Percentiles rank a stretch among this genome's conserved stretches.
phyloP scores from a whole-genome alignment of 2,797 vertebrate genomes.

The Nasua narica region DNA sequence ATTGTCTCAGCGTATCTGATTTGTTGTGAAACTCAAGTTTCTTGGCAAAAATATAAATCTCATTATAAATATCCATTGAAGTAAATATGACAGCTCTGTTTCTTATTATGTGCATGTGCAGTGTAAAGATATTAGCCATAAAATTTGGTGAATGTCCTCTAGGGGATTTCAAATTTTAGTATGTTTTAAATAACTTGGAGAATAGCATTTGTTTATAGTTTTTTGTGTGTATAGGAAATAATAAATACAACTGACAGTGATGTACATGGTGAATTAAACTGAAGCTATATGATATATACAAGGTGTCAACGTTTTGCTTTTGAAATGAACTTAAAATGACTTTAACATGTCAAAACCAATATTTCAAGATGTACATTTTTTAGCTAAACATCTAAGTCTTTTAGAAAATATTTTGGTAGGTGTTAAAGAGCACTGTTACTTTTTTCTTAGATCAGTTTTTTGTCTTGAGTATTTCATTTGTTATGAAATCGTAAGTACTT shows the following conservation, averaged over 20 bases:
- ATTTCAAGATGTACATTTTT: constrained; percentile 49
- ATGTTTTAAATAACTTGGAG: constrained; percentile 65
- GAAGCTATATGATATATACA: constrained; percentile 55
- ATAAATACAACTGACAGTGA: constrained; percentile 68
- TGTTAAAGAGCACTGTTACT: not conserved
- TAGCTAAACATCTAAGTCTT: constrained; percentile 36
- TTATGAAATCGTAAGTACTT: not conserved
- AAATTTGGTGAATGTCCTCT: constrained; percentile 65
- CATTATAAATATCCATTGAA: constrained; percentile 55
- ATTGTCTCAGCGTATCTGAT: constrained; percentile 51
- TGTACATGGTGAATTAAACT: constrained; percentile 61
- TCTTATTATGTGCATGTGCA: constrained; percentile 58
- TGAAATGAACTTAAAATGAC: constrained; percentile 61
- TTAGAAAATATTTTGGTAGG: constrained; percentile 61
- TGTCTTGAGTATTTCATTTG: constrained; percentile 20
- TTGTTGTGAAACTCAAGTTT: constrained; percentile 53
- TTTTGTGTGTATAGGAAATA: constrained; percentile 64
- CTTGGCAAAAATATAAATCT: constrained; percentile 66
- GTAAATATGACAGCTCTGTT: constrained; percentile 47
- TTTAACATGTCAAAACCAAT: constrained; percentile 51
- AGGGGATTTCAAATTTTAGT: constrained; percentile 57
- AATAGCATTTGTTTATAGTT: constrained; percentile 66
- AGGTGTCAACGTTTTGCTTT: constrained; percentile 53
- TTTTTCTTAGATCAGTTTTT: constrained; percentile 1
- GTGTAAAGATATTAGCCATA: constrained; percentile 68